Conservation (phyloP, 2,888 invertebrate species). For the Pharmacophagus antenor region DNA sequence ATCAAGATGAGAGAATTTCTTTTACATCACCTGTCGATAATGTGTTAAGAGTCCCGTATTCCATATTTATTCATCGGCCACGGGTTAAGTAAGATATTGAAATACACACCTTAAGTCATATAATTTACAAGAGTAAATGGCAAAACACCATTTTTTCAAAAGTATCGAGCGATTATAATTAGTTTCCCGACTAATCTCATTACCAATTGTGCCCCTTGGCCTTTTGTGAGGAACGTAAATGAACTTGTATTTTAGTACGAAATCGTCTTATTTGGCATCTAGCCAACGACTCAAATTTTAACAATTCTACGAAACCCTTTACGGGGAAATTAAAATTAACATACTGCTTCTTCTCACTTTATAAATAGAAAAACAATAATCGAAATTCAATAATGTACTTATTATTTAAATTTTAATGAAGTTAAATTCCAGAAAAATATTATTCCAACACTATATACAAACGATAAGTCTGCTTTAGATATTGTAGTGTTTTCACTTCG, state of each 20-base stretch:
- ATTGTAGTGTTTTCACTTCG: too few species aligned
- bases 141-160: not conserved
- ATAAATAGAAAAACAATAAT: too few species aligned
- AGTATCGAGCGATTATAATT: not conserved
- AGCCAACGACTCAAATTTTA: not conserved
- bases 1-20: too few species aligned
- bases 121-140: not conserved
- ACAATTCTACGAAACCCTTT: not conserved
- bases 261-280: not conserved
- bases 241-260: conserved; percentile 1
- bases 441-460: too few species aligned
- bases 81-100: not conserved
- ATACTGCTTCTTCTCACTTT: not conserved
- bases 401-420: too few species aligned
- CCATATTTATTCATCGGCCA: too few species aligned
- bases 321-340: not conserved
- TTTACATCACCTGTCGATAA: too few species aligned
- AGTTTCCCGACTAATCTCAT: not conserved
- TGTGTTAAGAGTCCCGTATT: too few species aligned
- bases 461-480: too few species aligned
- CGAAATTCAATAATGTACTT: too few species aligned
- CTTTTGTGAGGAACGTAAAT: conserved; percentile 1
- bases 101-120: not conserved
- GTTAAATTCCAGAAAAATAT: too few species aligned
- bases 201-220: not conserved